These are phyloP conservation scores for Heloderma charlesbogerti DNA, from an alignment of 2,113 vertebrate genomes.

Conservation along the genomic window DNA sequence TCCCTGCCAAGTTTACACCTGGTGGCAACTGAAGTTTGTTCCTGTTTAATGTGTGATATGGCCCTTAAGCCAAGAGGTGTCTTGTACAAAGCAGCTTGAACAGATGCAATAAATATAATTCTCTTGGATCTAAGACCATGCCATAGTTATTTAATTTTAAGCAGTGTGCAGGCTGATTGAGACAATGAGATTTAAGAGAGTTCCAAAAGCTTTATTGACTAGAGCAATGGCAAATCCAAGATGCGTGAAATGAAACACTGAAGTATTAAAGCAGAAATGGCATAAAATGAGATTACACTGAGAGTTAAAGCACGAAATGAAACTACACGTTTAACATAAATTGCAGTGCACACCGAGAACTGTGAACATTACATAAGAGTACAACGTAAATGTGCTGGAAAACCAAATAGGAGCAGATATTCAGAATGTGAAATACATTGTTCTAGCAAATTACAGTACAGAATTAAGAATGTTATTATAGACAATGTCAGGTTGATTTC, in stretches of 20 bases:
- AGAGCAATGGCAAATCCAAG: slow-evolving; percentile 29
- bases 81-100: neutral
- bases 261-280: slow-evolving; percentile 21
- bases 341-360: neutral
- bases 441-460: neutral
- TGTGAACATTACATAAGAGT: slow-evolving; percentile 4
- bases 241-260: slow-evolving; percentile 33
- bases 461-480: slow-evolving; percentile 14
- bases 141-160: slow-evolving; percentile 21
- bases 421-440: neutral
- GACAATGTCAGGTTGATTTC: neutral
- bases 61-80: neutral
- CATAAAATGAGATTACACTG: slow-evolving; percentile 26
- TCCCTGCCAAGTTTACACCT: neutral
- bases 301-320: slow-evolving; percentile 20
- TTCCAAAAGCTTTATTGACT: slow-evolving; percentile 28
- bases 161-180: neutral
- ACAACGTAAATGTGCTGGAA: slow-evolving; percentile 1
- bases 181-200: slow-evolving; percentile 21
- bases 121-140: neutral
- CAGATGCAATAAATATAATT: neutral
- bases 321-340: slow-evolving; percentile 26
- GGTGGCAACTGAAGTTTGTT: neutral
- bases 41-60: neutral
- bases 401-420: neutral